Evolutionary conservation across 1,140 invertebrate genomes (phyloP).

Genomic region (Episyrphus balteatus): DNA sequence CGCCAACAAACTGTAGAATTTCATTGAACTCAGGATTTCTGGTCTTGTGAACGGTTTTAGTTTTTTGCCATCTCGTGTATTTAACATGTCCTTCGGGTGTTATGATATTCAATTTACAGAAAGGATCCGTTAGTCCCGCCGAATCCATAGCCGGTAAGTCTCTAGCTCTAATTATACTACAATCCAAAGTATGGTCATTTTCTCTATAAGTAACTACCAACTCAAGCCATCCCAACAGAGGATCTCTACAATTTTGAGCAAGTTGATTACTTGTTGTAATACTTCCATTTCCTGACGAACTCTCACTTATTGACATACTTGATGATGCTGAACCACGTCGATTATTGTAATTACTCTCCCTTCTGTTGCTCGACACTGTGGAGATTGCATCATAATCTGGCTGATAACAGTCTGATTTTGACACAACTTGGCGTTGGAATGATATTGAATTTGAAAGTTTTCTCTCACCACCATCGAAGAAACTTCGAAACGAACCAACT

Average conservation of each 20-base stretch:
- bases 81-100: conserved; percentile 30
- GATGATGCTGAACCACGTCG: conserved; percentile 31
- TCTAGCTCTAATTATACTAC: conserved; percentile 61
- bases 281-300: conserved; percentile 28
- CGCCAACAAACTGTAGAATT: conserved; percentile 79
- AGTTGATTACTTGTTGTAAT: conserved; percentile 13
- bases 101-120: conserved; percentile 77
- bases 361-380: conserved; percentile 17
- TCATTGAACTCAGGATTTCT: conserved; percentile 92
- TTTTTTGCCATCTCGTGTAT: conserved; percentile 39
- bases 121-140: conserved; percentile 82
- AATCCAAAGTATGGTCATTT: conserved; percentile 61
- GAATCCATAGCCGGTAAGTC: conserved; percentile 78
- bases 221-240: conserved; percentile 54
- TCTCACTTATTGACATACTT: conserved; percentile 33
- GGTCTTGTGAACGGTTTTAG: conserved; percentile 84
- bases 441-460: conserved; percentile 34
- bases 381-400: conserved; percentile 23
- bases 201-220: conserved; percentile 70
- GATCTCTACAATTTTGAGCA: conserved; percentile 26
- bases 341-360: conserved; percentile 21
- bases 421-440: conserved; percentile 19
- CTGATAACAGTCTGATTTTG: conserved; percentile 7
- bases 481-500: conserved; percentile 32
- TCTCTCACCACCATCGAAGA: conserved; percentile 30